Percentiles rank a stretch among this genome's conserved stretches.
Evolutionary conservation across 1,140 invertebrate species (phyloP).

Genomic region (Pseudomyrmex flavicornis): DNA sequence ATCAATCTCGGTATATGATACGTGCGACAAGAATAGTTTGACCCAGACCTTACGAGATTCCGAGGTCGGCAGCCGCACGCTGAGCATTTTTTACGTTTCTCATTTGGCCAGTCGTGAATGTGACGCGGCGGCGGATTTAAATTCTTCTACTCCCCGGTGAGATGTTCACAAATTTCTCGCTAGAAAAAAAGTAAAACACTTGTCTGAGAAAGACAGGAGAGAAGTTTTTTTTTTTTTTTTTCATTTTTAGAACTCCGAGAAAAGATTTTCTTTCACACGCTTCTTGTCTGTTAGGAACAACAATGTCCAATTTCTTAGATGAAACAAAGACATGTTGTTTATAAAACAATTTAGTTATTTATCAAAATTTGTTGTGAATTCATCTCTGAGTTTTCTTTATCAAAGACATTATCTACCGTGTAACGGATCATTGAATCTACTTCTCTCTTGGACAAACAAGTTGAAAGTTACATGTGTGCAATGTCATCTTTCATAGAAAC

Average conservation of each 20-base stretch:
- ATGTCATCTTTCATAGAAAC: no score
- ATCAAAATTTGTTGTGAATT: no score
- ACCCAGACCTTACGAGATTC: constrained; percentile 78
- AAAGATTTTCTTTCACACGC: no score
- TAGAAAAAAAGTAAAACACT: neutral
- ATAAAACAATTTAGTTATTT: no score
- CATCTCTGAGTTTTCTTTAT: no score
- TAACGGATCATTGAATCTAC: no score
- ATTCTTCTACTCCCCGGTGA: neutral
- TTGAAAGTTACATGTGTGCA: no score
- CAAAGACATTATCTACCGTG: no score
- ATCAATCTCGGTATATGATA: constrained; percentile 54
- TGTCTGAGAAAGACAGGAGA: neutral
- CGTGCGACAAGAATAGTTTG: constrained; percentile 78
- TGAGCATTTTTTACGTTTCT: constrained; percentile 71
- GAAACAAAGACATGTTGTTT: no score
- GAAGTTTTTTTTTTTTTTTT: constrained; percentile 19
- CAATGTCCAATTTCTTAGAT: no score
- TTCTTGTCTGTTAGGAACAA: no score
- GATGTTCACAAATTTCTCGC: neutral
- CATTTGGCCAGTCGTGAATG: constrained; percentile 42
- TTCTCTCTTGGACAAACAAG: no score
- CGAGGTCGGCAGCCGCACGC: constrained; percentile 69
- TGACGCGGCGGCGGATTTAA: constrained; percentile 16
- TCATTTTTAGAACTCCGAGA: neutral